These are phyloP conservation scores for Ciconia nigra DNA, from an alignment of 2,797 vertebrate genomes.

Conservation along the genomic window DNA sequence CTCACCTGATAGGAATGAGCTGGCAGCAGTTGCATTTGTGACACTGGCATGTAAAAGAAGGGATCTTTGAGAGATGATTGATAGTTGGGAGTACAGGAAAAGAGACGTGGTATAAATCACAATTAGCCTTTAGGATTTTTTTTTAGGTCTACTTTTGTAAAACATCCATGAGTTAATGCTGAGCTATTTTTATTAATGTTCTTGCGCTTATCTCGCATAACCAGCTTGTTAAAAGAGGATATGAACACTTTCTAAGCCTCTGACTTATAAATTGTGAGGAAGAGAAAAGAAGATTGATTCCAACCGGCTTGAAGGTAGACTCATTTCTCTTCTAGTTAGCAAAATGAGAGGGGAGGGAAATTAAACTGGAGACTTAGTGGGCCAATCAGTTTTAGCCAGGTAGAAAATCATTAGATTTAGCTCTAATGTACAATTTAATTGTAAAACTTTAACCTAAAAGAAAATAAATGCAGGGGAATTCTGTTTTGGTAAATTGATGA, in stretches of 20 bases:
- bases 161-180: not conserved
- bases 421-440: not conserved
- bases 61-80: not conserved
- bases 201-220: conserved; percentile 42
- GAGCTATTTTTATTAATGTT: conserved; percentile 54
- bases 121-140: not conserved
- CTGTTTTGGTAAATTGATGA: not conserved
- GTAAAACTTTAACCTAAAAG: not conserved
- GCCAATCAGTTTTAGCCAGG: not conserved
- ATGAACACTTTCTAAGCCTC: conserved; percentile 37
- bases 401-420: not conserved
- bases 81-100: not conserved
- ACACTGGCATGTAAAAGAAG: not conserved
- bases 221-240: conserved; percentile 59
- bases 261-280: conserved; percentile 30
- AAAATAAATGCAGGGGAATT: not conserved
- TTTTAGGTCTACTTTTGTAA: conserved; percentile 11
- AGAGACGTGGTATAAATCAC: not conserved
- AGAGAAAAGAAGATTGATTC: conserved; percentile 55
- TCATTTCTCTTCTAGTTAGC: conserved; percentile 3
- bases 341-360: not conserved
- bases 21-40: not conserved
- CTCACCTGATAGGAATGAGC: not conserved
- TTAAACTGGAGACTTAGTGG: not conserved
- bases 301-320: conserved; percentile 19